phyloP scores from a whole-genome alignment of 2,113 vertebrate genomes.

The Dicerorhinus sumatrensis region DNA sequence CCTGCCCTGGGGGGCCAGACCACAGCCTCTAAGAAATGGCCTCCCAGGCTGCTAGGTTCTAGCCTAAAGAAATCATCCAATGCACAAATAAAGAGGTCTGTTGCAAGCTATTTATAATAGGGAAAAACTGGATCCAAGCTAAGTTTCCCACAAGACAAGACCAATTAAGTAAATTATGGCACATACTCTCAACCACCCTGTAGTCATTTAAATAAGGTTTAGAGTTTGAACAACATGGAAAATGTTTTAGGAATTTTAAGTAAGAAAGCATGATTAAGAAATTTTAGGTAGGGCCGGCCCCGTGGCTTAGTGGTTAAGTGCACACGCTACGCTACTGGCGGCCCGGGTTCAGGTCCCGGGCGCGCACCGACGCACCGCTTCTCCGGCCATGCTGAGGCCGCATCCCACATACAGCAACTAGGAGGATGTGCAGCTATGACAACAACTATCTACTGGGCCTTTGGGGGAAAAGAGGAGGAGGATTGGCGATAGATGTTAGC shows the following conservation, averaged over 20 bases:
- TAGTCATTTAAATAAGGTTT: background rate
- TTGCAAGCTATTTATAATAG: background rate
- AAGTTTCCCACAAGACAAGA: background rate
- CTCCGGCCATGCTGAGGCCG: no score
- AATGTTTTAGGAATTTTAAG: background rate
- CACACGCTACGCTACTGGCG: no score
- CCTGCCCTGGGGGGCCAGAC: background rate
- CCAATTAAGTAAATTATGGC: background rate
- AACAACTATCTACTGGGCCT: no score
- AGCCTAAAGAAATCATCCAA: background rate
- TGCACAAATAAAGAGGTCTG: background rate
- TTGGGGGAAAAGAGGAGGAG: no score
- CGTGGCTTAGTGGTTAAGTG: no score
- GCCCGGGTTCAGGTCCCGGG: no score
- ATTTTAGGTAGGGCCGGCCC: no score
- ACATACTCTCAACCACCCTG: accelerated
- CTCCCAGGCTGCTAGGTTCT: background rate
- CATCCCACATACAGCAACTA: no score
- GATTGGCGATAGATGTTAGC: no score
- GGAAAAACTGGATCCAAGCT: background rate
- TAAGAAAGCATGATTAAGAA: background rate
- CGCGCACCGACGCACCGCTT: no score
- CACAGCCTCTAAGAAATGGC: background rate
- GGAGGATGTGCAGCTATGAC: no score
- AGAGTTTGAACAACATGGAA: background rate